These are phyloP conservation scores for Heliothis peltigera DNA, from an alignment of 2,888 invertebrate species.

Conservation along the genomic window DNA sequence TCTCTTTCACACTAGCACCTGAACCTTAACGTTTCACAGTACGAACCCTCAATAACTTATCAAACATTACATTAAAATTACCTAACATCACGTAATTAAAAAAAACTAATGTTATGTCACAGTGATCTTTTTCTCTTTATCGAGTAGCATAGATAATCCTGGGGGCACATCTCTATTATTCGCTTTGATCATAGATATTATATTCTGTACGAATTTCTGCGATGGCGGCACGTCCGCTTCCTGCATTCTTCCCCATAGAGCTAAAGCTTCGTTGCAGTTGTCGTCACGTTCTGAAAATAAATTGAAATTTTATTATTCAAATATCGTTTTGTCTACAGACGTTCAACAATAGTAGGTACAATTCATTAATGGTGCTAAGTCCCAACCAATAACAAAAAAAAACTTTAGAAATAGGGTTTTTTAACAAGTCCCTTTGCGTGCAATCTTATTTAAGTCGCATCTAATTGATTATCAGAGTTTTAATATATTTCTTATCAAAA, in stretches of 20 bases:
- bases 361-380: too few relatives aligned
- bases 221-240: slow-evolving; percentile 81
- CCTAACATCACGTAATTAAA: not conserved
- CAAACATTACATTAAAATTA: not conserved
- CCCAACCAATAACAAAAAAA: too few relatives aligned
- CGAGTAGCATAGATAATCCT: slow-evolving; percentile 70
- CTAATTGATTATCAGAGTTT: too few relatives aligned
- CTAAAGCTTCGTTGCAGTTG: slow-evolving; percentile 80
- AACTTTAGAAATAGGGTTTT: too few relatives aligned
- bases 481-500: too few relatives aligned
- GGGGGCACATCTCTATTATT: slow-evolving; percentile 77
- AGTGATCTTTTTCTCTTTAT: slow-evolving; percentile 64
- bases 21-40: not conserved
- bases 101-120: slow-evolving; percentile 46
- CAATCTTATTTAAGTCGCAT: too few relatives aligned
- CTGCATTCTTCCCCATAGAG: slow-evolving; percentile 85
- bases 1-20: not conserved
- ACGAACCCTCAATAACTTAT: too few relatives aligned
- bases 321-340: too few relatives aligned
- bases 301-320: too few relatives aligned
- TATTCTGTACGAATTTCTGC: slow-evolving; percentile 78
- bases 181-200: slow-evolving; percentile 76
- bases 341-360: too few relatives aligned
- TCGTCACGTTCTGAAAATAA: slow-evolving; percentile 85
- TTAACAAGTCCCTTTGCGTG: too few relatives aligned